Base-by-base conservation (phyloP, 2,888 invertebrate genomes). In the Steromphala cineraria region DNA sequence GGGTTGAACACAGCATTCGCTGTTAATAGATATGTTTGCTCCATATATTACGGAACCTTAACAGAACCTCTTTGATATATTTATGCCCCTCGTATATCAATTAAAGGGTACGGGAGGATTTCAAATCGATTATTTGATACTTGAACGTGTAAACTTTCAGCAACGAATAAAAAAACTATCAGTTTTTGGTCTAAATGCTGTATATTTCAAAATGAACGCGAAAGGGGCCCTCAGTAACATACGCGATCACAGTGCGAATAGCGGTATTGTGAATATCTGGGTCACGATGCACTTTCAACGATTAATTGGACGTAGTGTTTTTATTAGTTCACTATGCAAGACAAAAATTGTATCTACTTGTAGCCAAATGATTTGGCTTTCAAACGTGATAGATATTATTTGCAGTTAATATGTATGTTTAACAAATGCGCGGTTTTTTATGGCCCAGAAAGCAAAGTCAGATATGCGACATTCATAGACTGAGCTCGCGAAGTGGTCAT, bases 401-500 rank as follows among this genome's bases (percentile, higher is more conserved):
- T 46, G 46, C 46, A 46, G 10, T 1, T 10, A 28, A 28, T 10
- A 28, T 1, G 28, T 62, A 62, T 24, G 24, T 21, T 62, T 24
- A 24, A 62, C 62, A 62, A 62, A 62, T 28, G 62, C 62, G 28
- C 15, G 62, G 10, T 62, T 62, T 24, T 24, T 62, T 62, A 62
- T 24, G 62, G 17, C 62, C 13, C 28, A 24, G 4, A 4, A 46
- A 28, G 15, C 15, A 24, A 62, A 62, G 28, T 28, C 17, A 15
- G 28, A 24, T 28, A 62, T 28, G 28, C 62, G 62, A 62, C 62
- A 28, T 24, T 62, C 62, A 62, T 28, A 62, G 28, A 15, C 62
- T 28, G 24, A 24, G 28, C 62, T 21, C 19, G 62, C 62, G 24
- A 62, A 28, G 21, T 53, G 78, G 83, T 84, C 84, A 84, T 83